Evolutionary conservation across 2,888 invertebrate genomes (phyloP).

Genomic region (Amorpha juglandis): DNA sequence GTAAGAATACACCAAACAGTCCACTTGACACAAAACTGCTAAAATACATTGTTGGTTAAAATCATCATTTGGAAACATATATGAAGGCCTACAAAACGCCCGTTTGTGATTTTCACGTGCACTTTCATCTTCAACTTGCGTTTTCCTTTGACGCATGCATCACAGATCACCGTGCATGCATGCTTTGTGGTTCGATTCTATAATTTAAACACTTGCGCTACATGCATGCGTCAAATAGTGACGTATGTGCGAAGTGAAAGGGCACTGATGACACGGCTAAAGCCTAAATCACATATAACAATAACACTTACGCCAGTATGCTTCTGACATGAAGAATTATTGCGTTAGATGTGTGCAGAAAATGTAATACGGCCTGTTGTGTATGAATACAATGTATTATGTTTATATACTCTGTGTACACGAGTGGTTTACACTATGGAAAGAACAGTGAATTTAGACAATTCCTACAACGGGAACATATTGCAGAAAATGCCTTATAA

Average conservation of each 20-base stretch:
- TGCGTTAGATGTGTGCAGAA: background rate
- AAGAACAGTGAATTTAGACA: background rate
- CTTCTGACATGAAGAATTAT: background rate
- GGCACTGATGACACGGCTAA: background rate
- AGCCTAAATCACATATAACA: too few relatives aligned
- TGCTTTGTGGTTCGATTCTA: too few relatives aligned
- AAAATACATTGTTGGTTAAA: constrained; percentile 45
- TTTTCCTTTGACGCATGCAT: background rate
- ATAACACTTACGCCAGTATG: too few relatives aligned
- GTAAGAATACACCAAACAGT: background rate
- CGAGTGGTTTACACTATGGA: constrained; percentile 6
- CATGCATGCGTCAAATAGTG: background rate
- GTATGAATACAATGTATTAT: constrained; percentile 22
- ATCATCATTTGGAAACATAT: constrained; percentile 33
- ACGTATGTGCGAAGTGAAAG: too few relatives aligned
- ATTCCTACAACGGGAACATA: background rate
- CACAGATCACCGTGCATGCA: too few relatives aligned
- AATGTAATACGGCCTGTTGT: constrained; percentile 7
- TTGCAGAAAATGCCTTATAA: background rate
- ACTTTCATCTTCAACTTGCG: background rate
- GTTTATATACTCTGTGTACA: constrained; percentile 3
- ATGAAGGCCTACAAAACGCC: constrained; percentile 30
- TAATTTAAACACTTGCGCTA: too few relatives aligned
- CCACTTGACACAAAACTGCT: constrained; percentile 34
- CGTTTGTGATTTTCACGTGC: background rate